phyloP scores from a whole-genome alignment of 2,888 invertebrate genomes.

The Acrobasis suavella region DNA sequence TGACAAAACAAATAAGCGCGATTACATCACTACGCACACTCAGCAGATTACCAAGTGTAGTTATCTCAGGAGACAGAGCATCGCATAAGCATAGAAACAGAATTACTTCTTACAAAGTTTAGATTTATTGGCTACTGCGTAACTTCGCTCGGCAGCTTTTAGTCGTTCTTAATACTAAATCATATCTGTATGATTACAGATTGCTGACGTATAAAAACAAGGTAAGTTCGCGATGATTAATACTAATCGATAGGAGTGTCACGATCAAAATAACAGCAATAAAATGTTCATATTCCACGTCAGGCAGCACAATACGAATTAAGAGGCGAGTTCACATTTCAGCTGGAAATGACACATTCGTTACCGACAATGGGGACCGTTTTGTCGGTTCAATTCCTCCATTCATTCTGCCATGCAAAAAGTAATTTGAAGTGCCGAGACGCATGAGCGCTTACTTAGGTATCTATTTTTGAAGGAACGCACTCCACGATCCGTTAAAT shows the following conservation, averaged over 20 bases:
- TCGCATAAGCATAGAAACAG: constrained; percentile 69
- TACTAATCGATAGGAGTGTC: constrained; percentile 20
- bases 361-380: constrained; percentile 66
- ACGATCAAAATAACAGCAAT: constrained; percentile 23
- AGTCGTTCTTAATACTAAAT: constrained; percentile 74
- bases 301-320: constrained; percentile 54
- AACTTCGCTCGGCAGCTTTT: constrained; percentile 66
- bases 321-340: constrained; percentile 61
- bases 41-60: constrained; percentile 66
- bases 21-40: constrained; percentile 60
- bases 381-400: constrained; percentile 74
- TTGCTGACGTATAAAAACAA: constrained; percentile 60
- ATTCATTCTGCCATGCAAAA: constrained; percentile 74
- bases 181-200: constrained; percentile 67
- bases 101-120: constrained; percentile 76
- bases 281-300: constrained; percentile 36
- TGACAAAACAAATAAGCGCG: constrained; percentile 59
- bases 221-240: constrained; percentile 36
- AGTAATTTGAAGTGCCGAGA: constrained; percentile 75
- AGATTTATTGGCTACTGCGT: constrained; percentile 76
- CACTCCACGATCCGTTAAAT: constrained; percentile 74
- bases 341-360: constrained; percentile 74
- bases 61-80: constrained; percentile 67
- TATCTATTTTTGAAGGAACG: constrained; percentile 72
- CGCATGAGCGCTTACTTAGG: constrained; percentile 67